These are phyloP conservation scores for Melopsittacus undulatus DNA, from an alignment of 2,797 vertebrate species.

Conservation along the genomic window DNA sequence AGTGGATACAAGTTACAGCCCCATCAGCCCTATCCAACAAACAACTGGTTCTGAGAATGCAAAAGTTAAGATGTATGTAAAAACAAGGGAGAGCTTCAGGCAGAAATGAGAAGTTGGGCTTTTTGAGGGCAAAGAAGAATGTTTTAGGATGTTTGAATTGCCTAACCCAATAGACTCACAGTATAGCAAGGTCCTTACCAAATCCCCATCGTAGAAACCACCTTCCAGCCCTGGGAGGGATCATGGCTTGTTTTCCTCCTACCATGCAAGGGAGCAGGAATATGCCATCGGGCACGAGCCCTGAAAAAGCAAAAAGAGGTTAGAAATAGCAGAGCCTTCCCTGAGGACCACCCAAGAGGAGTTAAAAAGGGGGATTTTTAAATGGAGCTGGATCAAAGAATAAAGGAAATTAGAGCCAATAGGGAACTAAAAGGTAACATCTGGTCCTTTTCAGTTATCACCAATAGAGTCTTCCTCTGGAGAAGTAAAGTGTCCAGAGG, in stretches of 20 bases:
- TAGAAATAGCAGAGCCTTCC: conserved; percentile 65
- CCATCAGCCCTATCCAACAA: not conserved
- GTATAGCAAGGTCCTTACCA: not conserved
- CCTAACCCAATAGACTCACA: rapidly evolving
- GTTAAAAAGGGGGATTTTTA: conserved; percentile 68
- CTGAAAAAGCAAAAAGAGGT: conserved; percentile 49
- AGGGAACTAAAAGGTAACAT: conserved; percentile 71
- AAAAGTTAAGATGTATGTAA: not conserved
- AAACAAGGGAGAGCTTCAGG: not conserved
- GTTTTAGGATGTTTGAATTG: not conserved
- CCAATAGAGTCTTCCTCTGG: conserved; percentile 38
- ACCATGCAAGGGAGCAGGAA: conserved; percentile 36
- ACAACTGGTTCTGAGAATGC: not conserved
- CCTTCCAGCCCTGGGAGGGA: not conserved
- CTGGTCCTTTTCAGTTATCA: conserved; percentile 59
- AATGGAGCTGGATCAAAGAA: conserved; percentile 68
- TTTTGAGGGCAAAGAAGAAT: not conserved
- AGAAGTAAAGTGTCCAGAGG: not conserved
- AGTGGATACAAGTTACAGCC: not conserved
- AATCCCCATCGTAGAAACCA: not conserved
- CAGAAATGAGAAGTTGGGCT: not conserved
- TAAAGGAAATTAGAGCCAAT: conserved; percentile 68
- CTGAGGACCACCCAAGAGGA: conserved; percentile 70
- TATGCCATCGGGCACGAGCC: not conserved
- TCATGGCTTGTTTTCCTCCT: conserved; percentile 52